Evolutionary conservation across 1,140 invertebrate species (phyloP), one percentile per base, ranked within the genome.

Genomic region (Eubasilissa regina): DNA sequence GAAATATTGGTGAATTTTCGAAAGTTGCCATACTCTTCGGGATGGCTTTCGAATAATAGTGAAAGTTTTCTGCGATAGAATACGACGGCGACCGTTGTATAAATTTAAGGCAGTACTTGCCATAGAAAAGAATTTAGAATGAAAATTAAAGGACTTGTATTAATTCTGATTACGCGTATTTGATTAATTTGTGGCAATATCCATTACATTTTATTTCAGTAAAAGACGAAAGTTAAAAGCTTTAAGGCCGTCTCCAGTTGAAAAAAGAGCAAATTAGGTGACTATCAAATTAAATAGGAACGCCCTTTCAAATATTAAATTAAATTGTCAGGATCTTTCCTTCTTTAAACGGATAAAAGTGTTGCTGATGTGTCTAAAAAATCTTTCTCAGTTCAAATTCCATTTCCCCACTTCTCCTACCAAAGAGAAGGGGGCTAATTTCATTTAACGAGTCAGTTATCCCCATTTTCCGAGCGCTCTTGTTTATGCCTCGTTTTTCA

Each of bases 391-490:
- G 70, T 56, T 74, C 70, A 74, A 56, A 74, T 74, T 74, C 70
- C 15, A 74, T 74, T 74, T 74, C 51, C 25, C 70, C 51, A 43
- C 15, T 55, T 74, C 25, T 13, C 13, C 56, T 21, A n/a, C 13
- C 13, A 60, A 10, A 73, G 47, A 51, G 56, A 44, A 76, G 73
- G 78, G 77, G 78, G 81, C 75, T 82, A 82, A 82, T 82, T 82
- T 79, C 78, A 79, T 82, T 82, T 81, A 81, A 81, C 80, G 81
- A 82, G 81, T 82, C 81, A 82, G 81, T 82, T 82, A 82, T 82
- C 81, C 77, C 60, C 77, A 68, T 75, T 78, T 77, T 70, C 21
- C 62, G 43, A 62, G 53, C 77, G 70, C 70, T 77, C 79, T 77
- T 75, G 79, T 80, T 76, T 80, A 75, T 77, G 75, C 10, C 51